Base-by-base conservation (phyloP, 2,888 invertebrate genomes). In the Leucophenga maculata region DNA sequence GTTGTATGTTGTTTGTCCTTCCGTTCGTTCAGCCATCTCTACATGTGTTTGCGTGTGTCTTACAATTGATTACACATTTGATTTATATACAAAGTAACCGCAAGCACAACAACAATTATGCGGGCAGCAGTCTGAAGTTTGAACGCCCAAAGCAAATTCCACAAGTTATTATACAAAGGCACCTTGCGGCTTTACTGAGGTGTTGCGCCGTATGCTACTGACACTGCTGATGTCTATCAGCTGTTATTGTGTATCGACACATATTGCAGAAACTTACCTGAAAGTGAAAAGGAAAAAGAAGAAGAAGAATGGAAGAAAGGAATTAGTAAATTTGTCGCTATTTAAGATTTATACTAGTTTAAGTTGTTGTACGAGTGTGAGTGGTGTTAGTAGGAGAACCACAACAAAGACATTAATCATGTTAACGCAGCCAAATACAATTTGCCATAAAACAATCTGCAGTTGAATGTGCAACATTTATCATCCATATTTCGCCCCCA, bases 251-350 rank as follows among this genome's bases (percentile, higher is more conserved):
- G 11, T 9, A 18, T 54, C n/a, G 54, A n/a, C 11, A 39, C 1
- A 11, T 39, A 39, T 11, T 11, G 4, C 39, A 4, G 26, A 26
- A 73, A 78, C 80, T 78, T 73, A 78, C 80, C 80, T 79, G 77
- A 16, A 78, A 79, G 65, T 69, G 39, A 75, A 32, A 71, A 66
- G 70, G 67, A 71, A 46, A 71, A n/a, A n/a, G n/a, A n/a, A n/a
- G n/a, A n/a, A n/a, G n/a, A n/a, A n/a, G n/a, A n/a, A n/a, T n/a
- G 44, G 39, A 39, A 68, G 65, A 14, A 59, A 20, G 11, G 64
- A 70, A 65, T 52, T 32, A 73, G 57, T 44, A 66, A 67, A 14
- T 32, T 69, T 68, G 44, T 70, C 46, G n/a, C 52, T 9, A 18
- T 18, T 48, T 16, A 48, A 48, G 16, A 48, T 16, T 26, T 26